Evolutionary conservation across 2,888 invertebrate species (phyloP), one percentile per base, ranked within the genome.

Genomic region (Synanthedon andrenaeformis): DNA sequence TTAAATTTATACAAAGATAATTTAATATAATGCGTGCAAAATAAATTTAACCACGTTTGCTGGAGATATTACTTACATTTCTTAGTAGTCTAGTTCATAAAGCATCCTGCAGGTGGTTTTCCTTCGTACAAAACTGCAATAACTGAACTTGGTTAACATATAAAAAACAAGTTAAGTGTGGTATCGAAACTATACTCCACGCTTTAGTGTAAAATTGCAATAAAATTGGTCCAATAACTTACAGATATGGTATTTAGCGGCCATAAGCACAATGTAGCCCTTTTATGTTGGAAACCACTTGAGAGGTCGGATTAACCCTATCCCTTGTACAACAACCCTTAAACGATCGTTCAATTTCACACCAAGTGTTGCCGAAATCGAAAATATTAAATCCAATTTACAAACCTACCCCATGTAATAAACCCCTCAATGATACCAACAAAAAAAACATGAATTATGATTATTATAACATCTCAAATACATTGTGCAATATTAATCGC

Each of bases 351-450:
- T 74, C 85, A 84, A 87, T 86, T 87, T 85, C 86, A 83, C 86
- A 86, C 81, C 78, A 74, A 82, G 74, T 78, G 82, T 80, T 79
- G 65, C 79, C 68, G 78, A 79, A 80, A 79, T 81, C 72, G 76
- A 77, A 85, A 87, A 86, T 86, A 87, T 86, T 86, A 83, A 83
- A 86, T 87, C 87, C 86, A 87, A 86, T 86, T 82, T 79, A 78
- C 70, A 59, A 74, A 75, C 76, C 72, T 72, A 76, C 77, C 78
- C 78, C 70, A 71, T 62, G 61, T 56, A 54, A 64, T 66, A 69
- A 35, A 70, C 79, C 83, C 83, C 77, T 74, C 79, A 76, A 82
- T 81, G 73, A 83, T 82, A 78, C 72, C 62, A 62, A 72, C 68
- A 72, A 66, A 70, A 72, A 75, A 82, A 81, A 82, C 78, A 81